Evolutionary conservation across 1,140 invertebrate genomes (phyloP), one percentile per base, ranked within the genome.

Genomic region (Hypsibius dujardini): DNA sequence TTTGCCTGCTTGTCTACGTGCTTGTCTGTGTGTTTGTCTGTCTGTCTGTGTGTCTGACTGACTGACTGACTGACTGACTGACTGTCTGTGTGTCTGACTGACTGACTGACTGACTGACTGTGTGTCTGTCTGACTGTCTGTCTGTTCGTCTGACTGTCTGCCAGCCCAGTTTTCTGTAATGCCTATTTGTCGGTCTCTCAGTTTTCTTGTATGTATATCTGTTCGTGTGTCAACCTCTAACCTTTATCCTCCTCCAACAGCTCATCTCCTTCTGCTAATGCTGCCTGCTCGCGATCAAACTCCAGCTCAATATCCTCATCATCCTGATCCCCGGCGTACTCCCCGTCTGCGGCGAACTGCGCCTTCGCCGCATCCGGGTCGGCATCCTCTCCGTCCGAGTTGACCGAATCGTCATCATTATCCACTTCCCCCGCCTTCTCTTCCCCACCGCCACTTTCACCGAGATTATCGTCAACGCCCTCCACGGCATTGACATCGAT

Each of bases 271-370:
- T 88, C 88, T 71, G 87, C 87, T 1, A 85, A 85, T 76, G 91
- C 90, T 74, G 91, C 88, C 76, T 89, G 87, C 59, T 89, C 89
- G 59, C 85, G 84, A 71, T 85, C 84, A 73, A 86, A 84, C 56
- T 84, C 79, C 73, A 84, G 84, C 73, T 84, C 82, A 69, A 76
- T 73, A 74, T 77, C 59, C 78, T 79, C 73, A 80, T 82, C 1
- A 79, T 80, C 75, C 84, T 85, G 2, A 79, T 78, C 46, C 81
- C 77, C 78, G 70, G 76, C 72, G 14, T 73, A 71, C 56, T 78
- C 74, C 59, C 76, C 78, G 1, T 73, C 74, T 15, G 76, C 62
- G 12, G 62, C 62, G 3, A 7, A 3, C 42, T 67, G 62, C 62
- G 77, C 75, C 45, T 47, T 28, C 14, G 77, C 76, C 46, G 82